Evolutionary conservation across 2,888 invertebrate species (phyloP), one percentile per base, ranked within the genome.

Genomic region (Sipha maydis): DNA sequence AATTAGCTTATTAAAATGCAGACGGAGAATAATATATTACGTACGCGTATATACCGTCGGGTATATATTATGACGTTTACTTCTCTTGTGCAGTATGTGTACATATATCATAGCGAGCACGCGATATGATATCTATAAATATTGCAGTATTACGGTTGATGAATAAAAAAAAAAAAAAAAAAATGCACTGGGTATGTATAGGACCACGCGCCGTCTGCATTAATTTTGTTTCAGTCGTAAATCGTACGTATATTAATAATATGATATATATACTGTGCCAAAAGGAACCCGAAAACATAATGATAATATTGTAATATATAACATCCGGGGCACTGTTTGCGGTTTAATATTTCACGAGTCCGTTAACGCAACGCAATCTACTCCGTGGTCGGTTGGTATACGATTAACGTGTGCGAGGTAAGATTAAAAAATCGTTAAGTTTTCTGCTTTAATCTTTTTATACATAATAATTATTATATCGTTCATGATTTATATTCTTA

Each of bases 1-100:
- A 83, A 83, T 83, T 54, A 83, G 83, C 83, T 54, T 54, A 73
- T 73, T 83, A 75, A 84, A 83, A 84, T 84, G 31, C 56, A 56
- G n/a, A 38, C 83, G 38, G 31, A 21, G 3, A 11, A 48, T 41
- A 69, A 28, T 69, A 28, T 61, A 61, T 54, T 77, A n/a, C 14
- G 38, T 77, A 34, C 34, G 17, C 41, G 76, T 38, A 38, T 17
- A 31, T 21, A 34, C 34, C 2, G 8, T 19, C 14, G 48, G 14
- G 14, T 48, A 14, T 61, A 25, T 61, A 25, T 61, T 61, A 61
- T 25, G 61, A 61, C 61, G 61, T 61, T 25, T 61, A 61, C 61
- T 25, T 21, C 61, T 21, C 21, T 21, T 61, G 25, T 25, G 25
- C 56, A 21, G 17, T 54, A 54, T 54, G 17, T 21, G 3, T 5